Evolutionary conservation across 2,888 invertebrate species (phyloP), one percentile per base, ranked within the genome.

Genomic region (Mesoligia furuncula): DNA sequence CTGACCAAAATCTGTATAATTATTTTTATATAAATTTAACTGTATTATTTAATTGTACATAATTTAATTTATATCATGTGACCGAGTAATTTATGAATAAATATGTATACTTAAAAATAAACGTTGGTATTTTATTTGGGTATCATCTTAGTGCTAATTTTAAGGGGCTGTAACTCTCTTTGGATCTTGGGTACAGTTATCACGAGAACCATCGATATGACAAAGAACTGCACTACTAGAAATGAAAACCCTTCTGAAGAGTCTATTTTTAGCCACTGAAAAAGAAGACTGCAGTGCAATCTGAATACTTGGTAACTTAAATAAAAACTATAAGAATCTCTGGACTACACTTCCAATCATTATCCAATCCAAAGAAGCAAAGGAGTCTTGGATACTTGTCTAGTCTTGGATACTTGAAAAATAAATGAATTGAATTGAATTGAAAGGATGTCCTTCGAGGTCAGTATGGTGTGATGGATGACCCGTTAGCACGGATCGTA

Each of bases 1-100:
- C 87, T 85, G 73, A 87, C 85, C 90, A 85, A 84, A 90, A 87
- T 92, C 93, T 93, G 86, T 93, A 93, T 93, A 92, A 95, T 93
- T 95, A 95, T 95, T 96, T 95, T 96, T 95, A 95, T 95, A 95
- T 95, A 94, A 93, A 94, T 92, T 93, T 95, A 95, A 96, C 94
- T 95, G 93, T 95, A 95, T 94, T 95, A 95, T 96, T 95, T 94
- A 96, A 96, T 95, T 96, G 96, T 96, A 96, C 94, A 96, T 96
- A 96, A 95, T 93, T 95, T 95, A 95, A 95, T 96, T 96, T 96
- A 95, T 95, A 95, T 95, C 94, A 95, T 94, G 95, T 96, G 96
- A 96, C 95, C 92, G 95, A 94, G 94, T 96, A 95, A 96, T 95
- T 96, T 96, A 96, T 94, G 93, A 96, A 96, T 96, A 96, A 96